Evolutionary conservation across 2,888 invertebrate species (phyloP).

Genomic region (Criorhina ranunculi): DNA sequence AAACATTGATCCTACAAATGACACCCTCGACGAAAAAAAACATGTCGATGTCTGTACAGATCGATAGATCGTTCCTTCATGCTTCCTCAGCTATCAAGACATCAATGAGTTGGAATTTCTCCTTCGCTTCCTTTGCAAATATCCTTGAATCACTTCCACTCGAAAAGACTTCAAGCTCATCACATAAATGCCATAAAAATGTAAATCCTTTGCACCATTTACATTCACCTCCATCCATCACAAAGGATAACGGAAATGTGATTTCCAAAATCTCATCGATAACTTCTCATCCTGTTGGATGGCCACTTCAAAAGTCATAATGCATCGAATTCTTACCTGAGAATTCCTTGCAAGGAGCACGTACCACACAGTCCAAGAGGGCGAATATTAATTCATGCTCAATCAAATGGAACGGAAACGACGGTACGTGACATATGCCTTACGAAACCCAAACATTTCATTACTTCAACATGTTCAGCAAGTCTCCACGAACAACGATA

Average conservation of each 20-base stretch:
- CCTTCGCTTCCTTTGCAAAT: too few species aligned
- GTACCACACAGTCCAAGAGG: constrained; percentile 4
- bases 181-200: too few species aligned
- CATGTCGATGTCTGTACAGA: too few species aligned
- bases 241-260: constrained; percentile 17
- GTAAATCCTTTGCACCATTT: too few species aligned
- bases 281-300: constrained; percentile 5
- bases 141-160: too few species aligned
- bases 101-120: too few species aligned
- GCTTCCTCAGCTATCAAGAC: too few species aligned
- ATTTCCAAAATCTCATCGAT: constrained; percentile 20
- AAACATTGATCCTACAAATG: too few species aligned
- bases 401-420: constrained; percentile 26
- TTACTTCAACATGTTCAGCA: constrained; percentile 31
- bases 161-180: too few species aligned
- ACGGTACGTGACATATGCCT: constrained; percentile 27
- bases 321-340: constrained; percentile 19
- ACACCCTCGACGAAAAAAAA: too few species aligned
- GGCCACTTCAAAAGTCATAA: constrained; percentile 21
- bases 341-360: constrained; percentile 35
- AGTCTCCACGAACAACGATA: constrained; percentile 7
- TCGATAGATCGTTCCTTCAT: too few species aligned
- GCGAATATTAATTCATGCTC: constrained; percentile 28
- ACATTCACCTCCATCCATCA: too few species aligned
- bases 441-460: neutral